These are phyloP conservation scores for Himalopsyche phryganea DNA, from an alignment of 1,140 invertebrate species.

Conservation along the genomic window DNA sequence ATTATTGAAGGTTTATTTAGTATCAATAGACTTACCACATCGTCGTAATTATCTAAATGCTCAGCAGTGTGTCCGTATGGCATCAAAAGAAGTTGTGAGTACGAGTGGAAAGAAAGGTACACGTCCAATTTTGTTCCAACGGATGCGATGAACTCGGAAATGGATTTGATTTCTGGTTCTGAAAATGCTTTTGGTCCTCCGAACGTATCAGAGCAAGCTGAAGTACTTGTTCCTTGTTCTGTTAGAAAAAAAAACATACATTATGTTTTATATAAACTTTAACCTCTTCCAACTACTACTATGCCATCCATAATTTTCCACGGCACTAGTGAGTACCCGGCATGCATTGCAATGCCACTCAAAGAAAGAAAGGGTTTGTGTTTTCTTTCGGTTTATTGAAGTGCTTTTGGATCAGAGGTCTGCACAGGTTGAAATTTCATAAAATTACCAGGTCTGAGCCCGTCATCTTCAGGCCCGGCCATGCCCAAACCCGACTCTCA, in stretches of 20 bases:
- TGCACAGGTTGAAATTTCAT: no score
- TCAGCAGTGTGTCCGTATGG: slow-evolving; percentile 50
- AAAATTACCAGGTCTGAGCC: no score
- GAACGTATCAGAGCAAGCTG: slow-evolving; percentile 59
- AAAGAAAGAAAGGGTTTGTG: no score
- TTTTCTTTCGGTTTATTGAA: no score
- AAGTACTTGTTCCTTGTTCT: slow-evolving; percentile 58
- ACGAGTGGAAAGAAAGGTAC: slow-evolving; percentile 59
- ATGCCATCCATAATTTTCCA: no score
- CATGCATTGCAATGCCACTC: no score
- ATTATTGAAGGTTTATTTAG: not conserved
- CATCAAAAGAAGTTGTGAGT: slow-evolving; percentile 58
- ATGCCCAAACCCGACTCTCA: no score
- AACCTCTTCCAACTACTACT: no score
- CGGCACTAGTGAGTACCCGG: no score
- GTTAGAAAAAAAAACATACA: slow-evolving; percentile 33
- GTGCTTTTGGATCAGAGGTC: no score
- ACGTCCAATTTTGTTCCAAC: slow-evolving; percentile 47
- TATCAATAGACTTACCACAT: slow-evolving; percentile 45
- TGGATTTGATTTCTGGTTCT: slow-evolving; percentile 58
- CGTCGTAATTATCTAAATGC: slow-evolving; percentile 57
- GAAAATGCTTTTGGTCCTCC: slow-evolving; percentile 62
- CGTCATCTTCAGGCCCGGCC: no score
- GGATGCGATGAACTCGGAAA: slow-evolving; percentile 48
- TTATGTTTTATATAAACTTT: no score